These are phyloP conservation scores for Thryonomys swinderianus DNA, from an alignment of 2,113 vertebrate species.

Conservation along the genomic window DNA sequence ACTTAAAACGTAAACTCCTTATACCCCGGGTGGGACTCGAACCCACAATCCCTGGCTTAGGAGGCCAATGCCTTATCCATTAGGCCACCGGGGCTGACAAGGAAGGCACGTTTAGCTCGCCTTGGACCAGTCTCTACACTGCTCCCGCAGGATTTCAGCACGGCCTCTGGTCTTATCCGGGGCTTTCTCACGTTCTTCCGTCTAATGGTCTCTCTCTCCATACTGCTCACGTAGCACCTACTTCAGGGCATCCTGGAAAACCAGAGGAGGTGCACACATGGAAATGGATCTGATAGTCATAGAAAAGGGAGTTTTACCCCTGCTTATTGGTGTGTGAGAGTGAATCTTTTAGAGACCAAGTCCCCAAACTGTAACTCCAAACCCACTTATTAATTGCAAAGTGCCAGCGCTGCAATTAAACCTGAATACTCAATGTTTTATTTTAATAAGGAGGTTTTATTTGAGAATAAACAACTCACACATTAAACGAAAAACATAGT, in stretches of 20 bases:
- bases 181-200: rapidly evolving
- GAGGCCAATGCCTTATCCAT: conserved; percentile 85
- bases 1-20: rapidly evolving
- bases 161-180: not conserved
- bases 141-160: rapidly evolving
- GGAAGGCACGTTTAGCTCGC: rapidly evolving
- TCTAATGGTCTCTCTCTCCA: rapidly evolving
- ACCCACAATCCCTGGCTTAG: conserved; percentile 83
- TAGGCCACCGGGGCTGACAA: conserved; percentile 82
- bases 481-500: not conserved
- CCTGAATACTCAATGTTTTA: not conserved
- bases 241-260: not conserved
- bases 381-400: not conserved
- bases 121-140: not conserved
- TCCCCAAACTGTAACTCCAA: not conserved
- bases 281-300: not conserved
- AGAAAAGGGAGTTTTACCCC: rapidly evolving
- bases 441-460: not conserved
- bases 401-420: not conserved
- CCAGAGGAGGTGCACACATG: no score
- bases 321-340: no score
- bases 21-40: conserved; percentile 55
- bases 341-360: not conserved
- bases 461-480: not conserved
- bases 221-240: not conserved